A percentile compares a stretch with the other conserved stretches of the same genome.
phyloP scores from a whole-genome alignment of 2,113 vertebrate species.

The Charadrius vociferus region DNA sequence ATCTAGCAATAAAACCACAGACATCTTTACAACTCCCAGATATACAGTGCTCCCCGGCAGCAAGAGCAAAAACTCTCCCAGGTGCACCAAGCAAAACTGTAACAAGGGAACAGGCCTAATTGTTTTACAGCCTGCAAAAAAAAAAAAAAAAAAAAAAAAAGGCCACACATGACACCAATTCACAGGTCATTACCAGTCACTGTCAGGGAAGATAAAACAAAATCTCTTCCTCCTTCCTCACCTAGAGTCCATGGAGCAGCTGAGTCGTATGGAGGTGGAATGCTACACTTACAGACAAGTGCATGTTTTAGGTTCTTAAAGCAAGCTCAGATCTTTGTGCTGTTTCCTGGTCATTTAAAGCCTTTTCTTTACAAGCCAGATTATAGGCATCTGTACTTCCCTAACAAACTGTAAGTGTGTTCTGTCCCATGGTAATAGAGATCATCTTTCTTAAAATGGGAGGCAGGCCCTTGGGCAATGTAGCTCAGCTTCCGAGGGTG shows the following conservation, averaged over 20 bases:
- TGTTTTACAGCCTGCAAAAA: not conserved
- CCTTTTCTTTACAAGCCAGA: not conserved
- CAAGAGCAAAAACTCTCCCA: not conserved
- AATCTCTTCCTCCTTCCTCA: not conserved
- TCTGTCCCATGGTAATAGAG: not conserved
- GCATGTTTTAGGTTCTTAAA: not conserved
- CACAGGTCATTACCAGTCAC: slow-evolving; percentile 7
- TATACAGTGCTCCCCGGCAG: not conserved
- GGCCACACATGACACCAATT: slow-evolving; percentile 10
- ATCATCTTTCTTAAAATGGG: not conserved
- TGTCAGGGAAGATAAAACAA: slow-evolving; percentile 26
- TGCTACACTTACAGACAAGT: not conserved
- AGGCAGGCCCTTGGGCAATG: not conserved
- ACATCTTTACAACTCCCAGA: slow-evolving; percentile 52
- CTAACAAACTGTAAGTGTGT: not conserved
- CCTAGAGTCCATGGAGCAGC: not conserved
- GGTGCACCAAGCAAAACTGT: not conserved
- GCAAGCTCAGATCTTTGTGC: not conserved
- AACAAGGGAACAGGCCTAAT: slow-evolving; percentile 13
- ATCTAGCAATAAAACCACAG: slow-evolving; percentile 50
- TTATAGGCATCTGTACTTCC: not conserved
- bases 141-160: not conserved
- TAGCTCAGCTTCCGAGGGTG: slow-evolving; percentile 7
- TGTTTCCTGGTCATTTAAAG: not conserved
- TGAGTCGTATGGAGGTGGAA: not conserved